Conservation (phyloP, 2,113 vertebrate genomes). For the Heterocephalus glaber region DNA sequence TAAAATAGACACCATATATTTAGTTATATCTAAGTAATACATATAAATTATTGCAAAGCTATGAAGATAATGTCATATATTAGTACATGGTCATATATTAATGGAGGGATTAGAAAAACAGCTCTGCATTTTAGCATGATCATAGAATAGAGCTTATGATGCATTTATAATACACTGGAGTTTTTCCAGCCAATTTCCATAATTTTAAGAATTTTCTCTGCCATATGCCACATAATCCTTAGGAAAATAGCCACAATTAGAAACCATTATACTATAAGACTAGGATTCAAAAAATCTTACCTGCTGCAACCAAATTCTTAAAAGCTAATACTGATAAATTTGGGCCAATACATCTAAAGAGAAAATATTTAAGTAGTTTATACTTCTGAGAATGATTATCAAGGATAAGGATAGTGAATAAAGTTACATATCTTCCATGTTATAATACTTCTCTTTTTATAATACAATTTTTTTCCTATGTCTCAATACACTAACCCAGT, state of each 20-base stretch:
- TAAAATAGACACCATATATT: not conserved
- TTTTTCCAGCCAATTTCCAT: not conserved
- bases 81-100: not conserved
- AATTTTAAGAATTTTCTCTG: not conserved
- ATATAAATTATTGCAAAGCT: not conserved
- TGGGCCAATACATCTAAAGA: not conserved
- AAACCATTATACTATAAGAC: not conserved
- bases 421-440: not conserved
- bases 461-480: not conserved
- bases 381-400: not conserved
- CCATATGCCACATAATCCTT: not conserved
- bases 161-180: not conserved
- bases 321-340: not conserved
- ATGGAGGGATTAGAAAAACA: not conserved
- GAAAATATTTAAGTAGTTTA: not conserved
- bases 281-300: not conserved
- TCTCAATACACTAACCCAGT: not conserved
- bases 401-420: not conserved
- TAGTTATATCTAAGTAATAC: not conserved
- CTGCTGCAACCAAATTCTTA: not conserved
- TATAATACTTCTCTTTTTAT: not conserved
- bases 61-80: not conserved
- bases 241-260: not conserved
- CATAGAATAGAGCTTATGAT: not conserved
- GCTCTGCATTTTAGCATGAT: not conserved